A percentile compares a stretch with the other conserved stretches of the same genome.
These are phyloP conservation scores for Ganaspis brasiliensis DNA, from an alignment of 2,888 invertebrate genomes.

Conservation along the genomic window DNA sequence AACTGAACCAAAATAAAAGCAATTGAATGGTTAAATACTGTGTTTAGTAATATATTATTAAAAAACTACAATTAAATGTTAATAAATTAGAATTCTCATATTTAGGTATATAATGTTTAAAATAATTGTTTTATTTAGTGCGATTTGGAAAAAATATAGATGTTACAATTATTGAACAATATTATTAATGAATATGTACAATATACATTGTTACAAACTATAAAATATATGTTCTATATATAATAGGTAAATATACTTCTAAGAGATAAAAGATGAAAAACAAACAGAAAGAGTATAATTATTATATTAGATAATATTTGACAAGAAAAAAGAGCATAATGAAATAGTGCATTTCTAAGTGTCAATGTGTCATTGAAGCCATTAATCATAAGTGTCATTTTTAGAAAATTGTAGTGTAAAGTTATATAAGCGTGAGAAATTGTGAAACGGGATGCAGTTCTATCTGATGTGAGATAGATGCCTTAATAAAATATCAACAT, in stretches of 20 bases:
- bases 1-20: neutral
- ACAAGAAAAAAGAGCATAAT: neutral
- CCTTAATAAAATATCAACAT: neutral
- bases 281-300: no score
- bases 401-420: conserved; percentile 32
- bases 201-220: no score
- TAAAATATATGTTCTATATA: no score
- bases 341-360: conserved; percentile 3
- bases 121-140: no score
- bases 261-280: no score
- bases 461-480: neutral
- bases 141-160: no score
- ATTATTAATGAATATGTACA: neutral
- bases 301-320: conserved; percentile 10
- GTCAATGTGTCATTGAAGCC: conserved; percentile 25
- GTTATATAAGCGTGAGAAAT: conserved; percentile 22
- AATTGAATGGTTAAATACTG: neutral
- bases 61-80: neutral
- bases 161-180: no score
- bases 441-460: conserved; percentile 34
- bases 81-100: no score
- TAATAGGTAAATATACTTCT: no score
- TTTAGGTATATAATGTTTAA: no score
- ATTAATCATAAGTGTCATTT: conserved; percentile 36
- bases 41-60: neutral